Percentiles rank a stretch among this genome's conserved stretches.
These are phyloP conservation scores for Syritta pipiens DNA, from an alignment of 2,888 invertebrate species.

Conservation along the genomic window DNA sequence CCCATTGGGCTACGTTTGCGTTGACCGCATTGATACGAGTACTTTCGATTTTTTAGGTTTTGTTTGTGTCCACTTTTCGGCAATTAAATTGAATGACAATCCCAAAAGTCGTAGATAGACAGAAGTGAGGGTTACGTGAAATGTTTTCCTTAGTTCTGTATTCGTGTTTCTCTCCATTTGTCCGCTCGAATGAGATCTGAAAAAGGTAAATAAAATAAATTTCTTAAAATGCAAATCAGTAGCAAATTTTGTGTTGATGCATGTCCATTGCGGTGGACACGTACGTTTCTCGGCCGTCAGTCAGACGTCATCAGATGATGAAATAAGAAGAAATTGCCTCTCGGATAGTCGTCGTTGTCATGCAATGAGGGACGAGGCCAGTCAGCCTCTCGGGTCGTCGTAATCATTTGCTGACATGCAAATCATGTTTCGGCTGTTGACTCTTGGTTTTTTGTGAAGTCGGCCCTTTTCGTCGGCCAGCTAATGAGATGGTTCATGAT, in stretches of 20 bases:
- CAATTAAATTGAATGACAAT: constrained; percentile 36
- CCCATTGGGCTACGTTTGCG: not conserved
- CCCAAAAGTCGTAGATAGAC: constrained; percentile 39
- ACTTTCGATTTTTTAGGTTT: constrained; percentile 40
- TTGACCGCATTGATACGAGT: not conserved
- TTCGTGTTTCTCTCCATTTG: not conserved
- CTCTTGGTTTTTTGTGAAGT: constrained; percentile 23
- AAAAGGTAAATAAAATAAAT: not conserved
- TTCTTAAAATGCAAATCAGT: constrained; percentile 42
- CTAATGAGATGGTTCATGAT: constrained; percentile 38
- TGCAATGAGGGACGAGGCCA: constrained; percentile 19
- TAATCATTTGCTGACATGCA: constrained; percentile 63
- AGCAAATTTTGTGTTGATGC: constrained; percentile 41
- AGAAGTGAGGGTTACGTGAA: constrained; percentile 50
- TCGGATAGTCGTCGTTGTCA: constrained; percentile 10
- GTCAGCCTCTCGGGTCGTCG: constrained; percentile 13
- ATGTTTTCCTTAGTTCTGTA: constrained; percentile 22
- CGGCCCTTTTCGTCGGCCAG: not conserved
- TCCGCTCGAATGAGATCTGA: not conserved
- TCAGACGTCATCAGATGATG: constrained; percentile 45
- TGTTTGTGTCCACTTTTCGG: constrained; percentile 22
- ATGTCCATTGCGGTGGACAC: constrained; percentile 39
- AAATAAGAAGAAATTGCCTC: constrained; percentile 9
- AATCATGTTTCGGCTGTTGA: constrained; percentile 62
- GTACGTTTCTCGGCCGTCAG: constrained; percentile 20